Base-by-base conservation (phyloP, 2,888 invertebrate genomes). In the Xanthorhoe designata region DNA sequence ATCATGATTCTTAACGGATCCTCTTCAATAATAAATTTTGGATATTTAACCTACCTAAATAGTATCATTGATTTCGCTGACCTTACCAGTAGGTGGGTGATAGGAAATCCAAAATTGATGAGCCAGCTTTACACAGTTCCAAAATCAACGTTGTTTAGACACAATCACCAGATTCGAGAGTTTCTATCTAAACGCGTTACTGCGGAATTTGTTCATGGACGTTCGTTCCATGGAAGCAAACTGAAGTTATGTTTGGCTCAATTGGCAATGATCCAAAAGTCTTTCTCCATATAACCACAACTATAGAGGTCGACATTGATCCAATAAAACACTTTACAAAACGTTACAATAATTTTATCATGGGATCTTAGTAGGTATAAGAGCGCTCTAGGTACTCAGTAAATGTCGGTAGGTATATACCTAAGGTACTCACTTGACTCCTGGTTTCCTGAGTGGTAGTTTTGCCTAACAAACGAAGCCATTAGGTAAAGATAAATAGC, bases 91-190 rank as follows among this genome's bases (percentile, higher is more conserved):
- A 81, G 96, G 96, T 83, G 96, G 96, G 94, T 96, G 96, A 92
- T 96, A 96, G 71, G 96, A 96, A 86, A 97, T 96, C 97, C 97
- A 97, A 94, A 97, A 97, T 94, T 97, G 96, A 91, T 96, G 96
- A 94, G 97, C 97, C 97, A 97, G 96, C 92, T 96, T 67, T 96
- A 61, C 70, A 62, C 45, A 69, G 66, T 67, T 62, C 8, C 65
- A 67, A 54, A 66, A 42, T 61, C 56, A 56, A 15, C 42, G 19
- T 19, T 32, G 53, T 61, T 63, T 60, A n/a, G n/a, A 35, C 45
- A 57, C 52, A 72, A 59, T 65, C 62, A 76, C 70, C 68, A 74
- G 77, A 71, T 70, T 68, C 72, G 66, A 78, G 70, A 76, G 75
- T 73, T n/a, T n/a, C 79, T 78, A 81, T 81, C 80, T 80, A 78